Conservation (phyloP, 92 coral and sea anemone species). For the Desmophyllum pertusum region DNA sequence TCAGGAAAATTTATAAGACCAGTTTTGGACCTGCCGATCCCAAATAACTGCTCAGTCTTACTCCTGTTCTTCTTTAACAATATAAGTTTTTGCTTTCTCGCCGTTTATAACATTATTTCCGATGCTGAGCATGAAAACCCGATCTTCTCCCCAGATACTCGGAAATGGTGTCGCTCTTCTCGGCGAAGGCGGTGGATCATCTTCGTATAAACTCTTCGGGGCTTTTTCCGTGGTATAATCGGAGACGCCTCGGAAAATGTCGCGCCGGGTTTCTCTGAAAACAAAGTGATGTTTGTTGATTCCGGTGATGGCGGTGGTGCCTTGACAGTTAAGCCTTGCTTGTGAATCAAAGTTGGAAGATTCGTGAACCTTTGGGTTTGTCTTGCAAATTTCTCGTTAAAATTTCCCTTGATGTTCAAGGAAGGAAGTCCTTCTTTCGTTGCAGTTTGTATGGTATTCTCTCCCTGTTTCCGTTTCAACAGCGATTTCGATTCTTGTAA, state of each 20-base stretch:
- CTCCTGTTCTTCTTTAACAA: slow-evolving; percentile 9
- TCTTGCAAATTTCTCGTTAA: not conserved
- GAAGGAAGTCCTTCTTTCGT: not conserved
- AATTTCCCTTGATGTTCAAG: not conserved
- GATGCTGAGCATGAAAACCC: slow-evolving; percentile 7
- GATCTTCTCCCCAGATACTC: slow-evolving; percentile 9
- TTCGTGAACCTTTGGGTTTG: not conserved
- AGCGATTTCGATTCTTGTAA: not conserved
- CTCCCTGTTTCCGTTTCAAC: slow-evolving; percentile 3
- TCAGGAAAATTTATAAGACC: too few relatives aligned
- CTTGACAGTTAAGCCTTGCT: not conserved
- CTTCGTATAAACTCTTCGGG: not conserved
- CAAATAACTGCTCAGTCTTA: too few relatives aligned
- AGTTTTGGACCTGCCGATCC: too few relatives aligned
- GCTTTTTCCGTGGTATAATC: not conserved
- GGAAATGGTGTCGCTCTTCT: slow-evolving; percentile 12
- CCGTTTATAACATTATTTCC: not conserved
- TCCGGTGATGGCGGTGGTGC: slow-evolving; percentile 3
- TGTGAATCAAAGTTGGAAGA: not conserved
- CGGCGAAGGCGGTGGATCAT: not conserved
- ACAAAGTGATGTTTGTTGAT: not conserved
- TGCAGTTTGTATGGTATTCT: not conserved
- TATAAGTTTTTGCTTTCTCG: not conserved
- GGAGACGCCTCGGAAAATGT: slow-evolving; percentile 2
- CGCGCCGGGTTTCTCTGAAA: not conserved